Percentiles rank a stretch among this genome's conserved stretches.
Evolutionary conservation across 1,140 invertebrate species (phyloP).

Genomic region (Drosophila rufa): DNA sequence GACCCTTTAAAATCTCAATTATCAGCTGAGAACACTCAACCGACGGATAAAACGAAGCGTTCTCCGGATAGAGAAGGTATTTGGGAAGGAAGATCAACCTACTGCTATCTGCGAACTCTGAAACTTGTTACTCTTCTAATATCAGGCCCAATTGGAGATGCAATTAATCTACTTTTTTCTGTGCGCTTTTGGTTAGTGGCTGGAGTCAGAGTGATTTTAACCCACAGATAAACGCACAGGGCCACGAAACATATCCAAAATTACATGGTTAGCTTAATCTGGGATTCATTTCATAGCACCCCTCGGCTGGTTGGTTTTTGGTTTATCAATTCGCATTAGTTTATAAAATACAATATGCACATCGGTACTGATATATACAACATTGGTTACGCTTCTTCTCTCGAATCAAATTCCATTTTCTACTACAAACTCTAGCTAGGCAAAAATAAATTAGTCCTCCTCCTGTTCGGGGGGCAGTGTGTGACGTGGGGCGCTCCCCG

Average conservation of each 20-base stretch:
- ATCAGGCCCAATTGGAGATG: conserved; percentile 14
- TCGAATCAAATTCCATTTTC: conserved; percentile 60
- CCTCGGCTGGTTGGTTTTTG: conserved; percentile 14
- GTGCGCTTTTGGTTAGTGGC: conserved; percentile 13
- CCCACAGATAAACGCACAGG: conserved; percentile 41
- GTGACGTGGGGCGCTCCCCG: neutral
- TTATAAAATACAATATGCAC: conserved; percentile 58
- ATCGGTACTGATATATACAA: conserved; percentile 59
- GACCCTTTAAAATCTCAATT: no score
- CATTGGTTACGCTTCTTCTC: conserved; percentile 24
- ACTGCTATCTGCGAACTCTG: neutral
- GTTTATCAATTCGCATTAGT: conserved; percentile 54
- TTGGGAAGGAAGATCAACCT: neutral
- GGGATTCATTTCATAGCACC: conserved; percentile 56
- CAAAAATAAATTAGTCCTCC: conserved; percentile 65
- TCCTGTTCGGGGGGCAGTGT: conserved; percentile 7
- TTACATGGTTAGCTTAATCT: conserved; percentile 21
- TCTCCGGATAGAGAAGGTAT: no score
- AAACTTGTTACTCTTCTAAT: neutral
- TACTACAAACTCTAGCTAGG: conserved; percentile 69
- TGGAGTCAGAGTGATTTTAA: neutral
- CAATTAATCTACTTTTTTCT: neutral
- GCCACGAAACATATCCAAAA: conserved; percentile 50
- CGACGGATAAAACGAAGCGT: neutral
- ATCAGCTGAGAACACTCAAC: no score